Evolutionary conservation across 2,888 invertebrate genomes (phyloP), one percentile per base, ranked within the genome.

Genomic region (Metallyticus violacea): DNA sequence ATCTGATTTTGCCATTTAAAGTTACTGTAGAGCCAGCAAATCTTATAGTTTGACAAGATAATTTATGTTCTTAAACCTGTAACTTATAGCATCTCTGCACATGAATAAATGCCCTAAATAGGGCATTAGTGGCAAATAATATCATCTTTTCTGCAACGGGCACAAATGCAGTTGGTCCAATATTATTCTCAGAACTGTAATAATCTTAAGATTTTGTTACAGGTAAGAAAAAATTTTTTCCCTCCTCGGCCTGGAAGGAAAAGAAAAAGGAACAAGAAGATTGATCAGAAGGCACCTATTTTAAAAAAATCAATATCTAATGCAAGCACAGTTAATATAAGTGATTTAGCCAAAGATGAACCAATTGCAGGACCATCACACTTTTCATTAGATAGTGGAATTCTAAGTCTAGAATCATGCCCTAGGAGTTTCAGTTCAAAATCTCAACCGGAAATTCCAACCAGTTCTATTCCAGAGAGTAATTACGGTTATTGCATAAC

Each of bases 401-500:
- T 40, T n/a, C 62, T 62, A 40, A 81, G 81, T 62, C 81, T 26
- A 26, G 81, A 62, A 7, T 81, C 26, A 62, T n/a, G 7, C 25
- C n/a, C 2, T 26, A 1, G 15, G 27, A 26, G 15, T 6, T n/a
- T n/a, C n/a, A 26, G 26, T 6, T 25, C 78, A 26, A 78, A 78
- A n/a, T 28, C n/a, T 29, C 62, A 81, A 26, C 62, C 81, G 7
- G 62, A 81, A 40, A 26, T 15, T 26, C 9, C 26, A 26, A 7
- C 62, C 26, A n/a, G 26, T 7, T 9, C 7, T 30, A 7, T 7
- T 62, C 26, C 26, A 7, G 40, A 1, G 7, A 2, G 9, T 7
- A 62, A 26, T 26, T 81, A 40, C 26, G 40, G 92, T 88, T 90
- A 93, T 90, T 96, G 96, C 90, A 94, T 95, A 29, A 92, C 94